Evolutionary conservation across 2,113 vertebrate genomes (phyloP), one percentile per base, ranked within the genome.

Genomic region (Xenus cinereus): DNA sequence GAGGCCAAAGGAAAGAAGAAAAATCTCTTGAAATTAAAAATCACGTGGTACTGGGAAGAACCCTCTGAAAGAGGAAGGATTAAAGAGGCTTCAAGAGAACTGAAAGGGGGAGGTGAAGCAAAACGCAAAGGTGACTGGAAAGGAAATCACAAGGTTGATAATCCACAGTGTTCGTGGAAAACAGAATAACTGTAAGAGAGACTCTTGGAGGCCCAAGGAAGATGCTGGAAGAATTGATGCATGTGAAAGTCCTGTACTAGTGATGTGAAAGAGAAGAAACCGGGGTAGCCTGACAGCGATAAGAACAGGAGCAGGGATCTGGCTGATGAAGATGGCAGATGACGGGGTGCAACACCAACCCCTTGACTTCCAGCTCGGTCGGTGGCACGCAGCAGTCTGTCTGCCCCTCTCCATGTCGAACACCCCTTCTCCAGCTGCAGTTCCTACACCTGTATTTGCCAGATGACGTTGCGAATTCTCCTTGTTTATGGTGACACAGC

Each of bases 271-370:
- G 51, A 46, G 39, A 14, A 83, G n/a, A 15, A 45, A 45, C 50
- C 0, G 7, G 23, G 3, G 39, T 2, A 48, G 54, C 3, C 23
- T 16, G 19, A 12, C 45, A 18, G 3, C 4, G 33, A 19, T 5
- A 27, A 8, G 41, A 48, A 12, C 2, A 20, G 20, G 21, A 57
- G 19, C 0, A 11, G 8, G 15, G 35, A 16, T 15, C 16, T 23
- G 59, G 12, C 45, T 30, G 35, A 8, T 6, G 17, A 50, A 21
- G n/a, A 10, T 0, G 62, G 39, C 74, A 50, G 27, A 35, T 45
- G 15, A 16, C 5, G 14, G 59, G 43, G 23, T 4, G 3, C 17
- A 10, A 16, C 3, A 15, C 3, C 0, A 54, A 8, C 53, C 10
- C 19, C 64, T 1, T 15, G 16, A 17, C 18, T n/a, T 48, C 33